phyloP scores from a whole-genome alignment of 2,797 vertebrate species.

The Somateria mollissima region DNA sequence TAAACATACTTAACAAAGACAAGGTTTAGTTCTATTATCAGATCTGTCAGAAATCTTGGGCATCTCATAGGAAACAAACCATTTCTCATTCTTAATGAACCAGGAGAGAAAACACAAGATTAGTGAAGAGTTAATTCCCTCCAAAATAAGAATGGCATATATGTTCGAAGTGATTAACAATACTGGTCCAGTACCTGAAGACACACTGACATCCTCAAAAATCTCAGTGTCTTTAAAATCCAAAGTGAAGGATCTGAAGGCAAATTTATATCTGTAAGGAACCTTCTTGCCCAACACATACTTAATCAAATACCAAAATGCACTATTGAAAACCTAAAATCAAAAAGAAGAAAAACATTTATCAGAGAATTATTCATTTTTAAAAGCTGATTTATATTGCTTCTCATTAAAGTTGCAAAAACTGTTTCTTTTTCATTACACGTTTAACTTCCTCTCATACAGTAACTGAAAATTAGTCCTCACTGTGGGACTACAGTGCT shows the following conservation, averaged over 20 bases:
- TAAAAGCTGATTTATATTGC: not conserved
- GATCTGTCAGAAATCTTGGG: not conserved
- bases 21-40: not conserved
- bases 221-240: constrained; percentile 63
- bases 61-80: not conserved
- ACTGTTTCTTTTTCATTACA: not conserved
- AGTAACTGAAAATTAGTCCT: not conserved
- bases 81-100: not conserved
- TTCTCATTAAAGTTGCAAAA: not conserved
- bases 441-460: not conserved
- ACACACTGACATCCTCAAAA: constrained; percentile 36
- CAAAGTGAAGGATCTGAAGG: constrained; percentile 78
- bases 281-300: constrained; percentile 72
- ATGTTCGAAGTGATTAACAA: not conserved
- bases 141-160: not conserved
- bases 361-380: not conserved
- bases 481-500: not conserved
- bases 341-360: constrained; percentile 20
- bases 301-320: constrained; percentile 83
- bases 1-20: not conserved
- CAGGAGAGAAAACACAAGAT: not conserved
- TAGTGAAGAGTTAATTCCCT: not conserved
- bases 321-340: constrained; percentile 84
- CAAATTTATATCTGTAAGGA: constrained; percentile 73
- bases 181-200: constrained; percentile 71